A percentile compares a stretch with the other conserved stretches of the same genome.
These are phyloP conservation scores for Nephrocerus scutellatus DNA, from an alignment of 2,888 invertebrate genomes.

Conservation along the genomic window DNA sequence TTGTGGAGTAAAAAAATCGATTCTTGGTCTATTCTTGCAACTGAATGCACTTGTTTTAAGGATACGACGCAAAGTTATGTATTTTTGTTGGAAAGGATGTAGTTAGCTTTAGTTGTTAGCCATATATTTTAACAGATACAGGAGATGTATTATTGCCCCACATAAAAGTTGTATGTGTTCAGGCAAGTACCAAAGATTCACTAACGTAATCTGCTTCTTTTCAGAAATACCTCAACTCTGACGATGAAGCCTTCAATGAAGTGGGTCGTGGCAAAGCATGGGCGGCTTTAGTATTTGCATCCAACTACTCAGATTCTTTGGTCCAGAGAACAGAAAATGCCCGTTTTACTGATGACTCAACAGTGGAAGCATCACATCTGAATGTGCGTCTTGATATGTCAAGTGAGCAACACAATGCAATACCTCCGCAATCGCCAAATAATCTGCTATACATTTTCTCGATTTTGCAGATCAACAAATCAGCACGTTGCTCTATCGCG, in stretches of 20 bases:
- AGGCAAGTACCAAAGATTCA: conserved; percentile 11
- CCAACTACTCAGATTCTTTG: conserved; percentile 68
- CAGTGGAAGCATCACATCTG: conserved; percentile 59
- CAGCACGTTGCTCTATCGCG: conserved; percentile 67
- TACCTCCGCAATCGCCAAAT: background rate
- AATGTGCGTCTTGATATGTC: conserved; percentile 74
- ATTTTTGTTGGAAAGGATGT: too few species aligned
- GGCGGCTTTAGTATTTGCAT: conserved; percentile 66
- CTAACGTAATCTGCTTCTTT: conserved; percentile 8
- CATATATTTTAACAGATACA: too few species aligned
- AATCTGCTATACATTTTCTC: conserved; percentile 1
- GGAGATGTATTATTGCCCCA: too few species aligned
- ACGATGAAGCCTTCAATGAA: conserved; percentile 58
- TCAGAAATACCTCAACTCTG: conserved; percentile 52
- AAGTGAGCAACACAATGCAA: conserved; percentile 53
- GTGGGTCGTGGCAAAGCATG: conserved; percentile 68
- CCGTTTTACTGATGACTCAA: conserved; percentile 53
- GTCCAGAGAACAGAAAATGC: conserved; percentile 56
- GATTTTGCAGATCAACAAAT: conserved; percentile 76
- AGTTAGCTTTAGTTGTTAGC: too few species aligned
- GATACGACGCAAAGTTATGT: too few species aligned
- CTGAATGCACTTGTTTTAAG: too few species aligned
- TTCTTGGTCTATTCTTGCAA: too few species aligned
- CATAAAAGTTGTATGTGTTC: too few species aligned
- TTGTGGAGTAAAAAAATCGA: too few species aligned